phyloP scores from a whole-genome alignment of 2,797 vertebrate genomes.

The Sebastes alutus region DNA sequence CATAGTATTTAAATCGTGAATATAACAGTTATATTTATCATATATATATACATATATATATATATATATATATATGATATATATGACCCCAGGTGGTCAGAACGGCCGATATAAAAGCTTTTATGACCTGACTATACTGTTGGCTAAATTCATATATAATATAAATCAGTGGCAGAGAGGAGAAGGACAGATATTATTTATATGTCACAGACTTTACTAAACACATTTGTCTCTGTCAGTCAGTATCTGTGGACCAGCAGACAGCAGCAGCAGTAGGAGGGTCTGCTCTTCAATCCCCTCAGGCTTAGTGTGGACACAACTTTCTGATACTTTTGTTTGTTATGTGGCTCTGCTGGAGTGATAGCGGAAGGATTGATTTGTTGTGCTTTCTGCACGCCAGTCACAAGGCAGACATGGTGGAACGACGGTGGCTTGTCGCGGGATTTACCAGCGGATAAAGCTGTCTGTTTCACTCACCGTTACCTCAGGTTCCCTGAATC shows the following conservation, averaged over 20 bases:
- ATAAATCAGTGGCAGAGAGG: background rate
- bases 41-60: too few species aligned
- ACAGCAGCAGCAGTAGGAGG: background rate
- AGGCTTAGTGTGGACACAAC: slow-evolving; percentile 30
- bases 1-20: too few species aligned
- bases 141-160: too few species aligned
- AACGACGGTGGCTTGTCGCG: background rate
- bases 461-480: slow-evolving; percentile 15
- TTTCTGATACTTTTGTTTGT: slow-evolving; percentile 16
- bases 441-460: slow-evolving; percentile 15
- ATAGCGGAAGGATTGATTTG: slow-evolving; percentile 21
- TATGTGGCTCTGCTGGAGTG: slow-evolving; percentile 2
- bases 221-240: slow-evolving; percentile 29
- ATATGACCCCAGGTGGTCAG: background rate
- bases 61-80: too few species aligned
- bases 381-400: background rate
- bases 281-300: slow-evolving; percentile 26
- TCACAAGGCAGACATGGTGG: background rate
- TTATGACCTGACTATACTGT: background rate
- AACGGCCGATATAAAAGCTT: background rate
- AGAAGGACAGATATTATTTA: background rate
- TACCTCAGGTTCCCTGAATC: slow-evolving; percentile 11
- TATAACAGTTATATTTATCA: too few species aligned
- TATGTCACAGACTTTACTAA: slow-evolving; percentile 7
- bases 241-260: slow-evolving; percentile 4